Evolutionary conservation across 2,113 vertebrate species (phyloP).

Genomic region (Dromiciops gliroides): DNA sequence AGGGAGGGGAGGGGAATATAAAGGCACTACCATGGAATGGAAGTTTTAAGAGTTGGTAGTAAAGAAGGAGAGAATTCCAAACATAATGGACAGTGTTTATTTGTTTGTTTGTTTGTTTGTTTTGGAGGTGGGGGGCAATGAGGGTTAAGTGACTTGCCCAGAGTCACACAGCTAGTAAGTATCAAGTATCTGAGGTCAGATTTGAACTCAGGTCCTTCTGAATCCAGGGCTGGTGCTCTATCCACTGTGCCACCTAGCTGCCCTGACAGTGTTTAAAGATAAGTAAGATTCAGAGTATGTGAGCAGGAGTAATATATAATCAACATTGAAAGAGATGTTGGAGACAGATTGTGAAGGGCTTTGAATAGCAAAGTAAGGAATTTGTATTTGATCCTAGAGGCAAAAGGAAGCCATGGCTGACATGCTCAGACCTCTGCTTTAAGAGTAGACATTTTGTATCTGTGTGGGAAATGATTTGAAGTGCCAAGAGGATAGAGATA

Average conservation of each 20-base stretch:
- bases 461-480: background rate
- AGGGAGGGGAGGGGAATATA: too few species aligned
- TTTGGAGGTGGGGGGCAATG: too few species aligned
- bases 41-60: background rate
- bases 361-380: background rate
- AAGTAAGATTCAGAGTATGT: background rate
- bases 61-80: background rate
- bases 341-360: background rate
- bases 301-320: background rate
- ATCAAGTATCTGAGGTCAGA: too few species aligned
- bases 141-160: too few species aligned
- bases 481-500: background rate
- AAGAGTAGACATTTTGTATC: background rate
- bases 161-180: too few species aligned
- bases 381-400: background rate
- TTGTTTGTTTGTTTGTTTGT: too few species aligned
- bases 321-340: background rate
- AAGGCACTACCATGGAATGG: background rate
- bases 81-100: background rate
- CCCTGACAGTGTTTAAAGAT: too few species aligned
- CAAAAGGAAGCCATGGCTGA: background rate
- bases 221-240: too few species aligned
- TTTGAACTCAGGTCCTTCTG: too few species aligned
- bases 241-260: too few species aligned
- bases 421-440: background rate